Percentiles rank a stretch among this genome's conserved stretches.
These are phyloP conservation scores for Acanthis flammea DNA, from an alignment of 2,797 vertebrate genomes.

Conservation along the genomic window DNA sequence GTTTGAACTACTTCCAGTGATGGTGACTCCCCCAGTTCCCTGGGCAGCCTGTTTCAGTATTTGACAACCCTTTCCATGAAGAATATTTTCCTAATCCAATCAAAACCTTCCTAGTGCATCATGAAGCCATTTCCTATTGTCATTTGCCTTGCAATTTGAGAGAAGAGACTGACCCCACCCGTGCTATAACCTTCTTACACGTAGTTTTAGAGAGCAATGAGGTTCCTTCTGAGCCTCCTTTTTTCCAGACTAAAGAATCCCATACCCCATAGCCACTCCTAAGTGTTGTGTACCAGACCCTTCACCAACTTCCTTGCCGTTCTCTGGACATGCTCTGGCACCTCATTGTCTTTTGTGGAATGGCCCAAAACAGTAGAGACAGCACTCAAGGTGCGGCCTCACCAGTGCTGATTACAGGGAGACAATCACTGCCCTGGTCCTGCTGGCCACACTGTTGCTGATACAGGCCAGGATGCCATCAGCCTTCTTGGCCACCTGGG, in stretches of 20 bases:
- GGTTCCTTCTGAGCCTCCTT: not conserved
- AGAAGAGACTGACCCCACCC: not conserved
- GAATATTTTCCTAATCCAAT: not conserved
- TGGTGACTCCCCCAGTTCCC: not conserved
- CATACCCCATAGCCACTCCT: not conserved
- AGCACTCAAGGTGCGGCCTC: not conserved
- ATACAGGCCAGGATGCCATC: not conserved
- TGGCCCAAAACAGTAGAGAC: not conserved
- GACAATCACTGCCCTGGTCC: not conserved
- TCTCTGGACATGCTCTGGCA: not conserved
- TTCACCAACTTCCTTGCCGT: not conserved
- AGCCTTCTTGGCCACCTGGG: not conserved
- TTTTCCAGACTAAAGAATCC: not conserved
- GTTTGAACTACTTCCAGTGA: not conserved
- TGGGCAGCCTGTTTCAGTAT: not conserved
- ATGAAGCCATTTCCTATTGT: not conserved
- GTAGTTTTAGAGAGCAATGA: not conserved
- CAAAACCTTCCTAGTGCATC: not conserved
- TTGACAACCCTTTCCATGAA: not conserved
- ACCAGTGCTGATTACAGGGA: not conserved
- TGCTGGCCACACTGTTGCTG: not conserved
- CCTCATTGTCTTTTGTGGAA: rapidly evolving
- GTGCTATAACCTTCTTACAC: not conserved
- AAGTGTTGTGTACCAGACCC: rapidly evolving
- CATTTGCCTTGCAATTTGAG: not conserved